phyloP scores from a whole-genome alignment of 2,888 invertebrate species.

The Hypolimnas misippus region DNA sequence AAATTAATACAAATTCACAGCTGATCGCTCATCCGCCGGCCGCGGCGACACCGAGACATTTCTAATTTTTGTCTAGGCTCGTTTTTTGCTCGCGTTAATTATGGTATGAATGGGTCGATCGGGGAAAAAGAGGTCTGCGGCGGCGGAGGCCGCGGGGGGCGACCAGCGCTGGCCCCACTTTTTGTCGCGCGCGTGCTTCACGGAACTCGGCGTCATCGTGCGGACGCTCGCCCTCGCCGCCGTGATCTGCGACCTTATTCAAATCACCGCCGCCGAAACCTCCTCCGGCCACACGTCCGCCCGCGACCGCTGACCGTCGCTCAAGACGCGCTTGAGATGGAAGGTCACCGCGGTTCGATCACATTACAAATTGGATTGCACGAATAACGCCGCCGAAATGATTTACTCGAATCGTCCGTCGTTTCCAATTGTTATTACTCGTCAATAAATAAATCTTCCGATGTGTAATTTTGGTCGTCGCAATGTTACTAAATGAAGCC shows the following conservation, averaged over 20 bases:
- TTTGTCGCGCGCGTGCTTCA: conserved; percentile 72
- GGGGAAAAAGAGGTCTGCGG: conserved; percentile 48
- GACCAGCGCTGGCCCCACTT: conserved; percentile 46
- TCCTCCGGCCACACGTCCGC: conserved; percentile 23
- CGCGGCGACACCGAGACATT: conserved; percentile 70
- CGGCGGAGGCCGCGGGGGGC: conserved; percentile 34
- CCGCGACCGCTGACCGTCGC: background rate
- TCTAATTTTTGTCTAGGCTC: conserved; percentile 72
- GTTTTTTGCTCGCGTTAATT: conserved; percentile 79
- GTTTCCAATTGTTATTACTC: background rate
- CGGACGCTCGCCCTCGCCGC: conserved; percentile 35
- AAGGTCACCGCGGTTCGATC: conserved; percentile 5
- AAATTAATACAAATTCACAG: conserved; percentile 72
- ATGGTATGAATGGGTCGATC: conserved; percentile 68
- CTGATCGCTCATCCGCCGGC: conserved; percentile 54
- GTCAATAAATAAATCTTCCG: background rate
- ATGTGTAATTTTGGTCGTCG: background rate
- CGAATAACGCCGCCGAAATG: background rate
- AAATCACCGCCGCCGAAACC: conserved; percentile 48
- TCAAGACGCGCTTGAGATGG: background rate
- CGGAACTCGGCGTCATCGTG: conserved; percentile 50
- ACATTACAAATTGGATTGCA: conserved; percentile 9
- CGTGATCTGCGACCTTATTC: conserved; percentile 52
- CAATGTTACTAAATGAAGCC: conserved; percentile 12
- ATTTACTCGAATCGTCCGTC: conserved; percentile 6